Base-by-base conservation (phyloP, 2,797 vertebrate species). In the Lycodopsis pacificus region DNA sequence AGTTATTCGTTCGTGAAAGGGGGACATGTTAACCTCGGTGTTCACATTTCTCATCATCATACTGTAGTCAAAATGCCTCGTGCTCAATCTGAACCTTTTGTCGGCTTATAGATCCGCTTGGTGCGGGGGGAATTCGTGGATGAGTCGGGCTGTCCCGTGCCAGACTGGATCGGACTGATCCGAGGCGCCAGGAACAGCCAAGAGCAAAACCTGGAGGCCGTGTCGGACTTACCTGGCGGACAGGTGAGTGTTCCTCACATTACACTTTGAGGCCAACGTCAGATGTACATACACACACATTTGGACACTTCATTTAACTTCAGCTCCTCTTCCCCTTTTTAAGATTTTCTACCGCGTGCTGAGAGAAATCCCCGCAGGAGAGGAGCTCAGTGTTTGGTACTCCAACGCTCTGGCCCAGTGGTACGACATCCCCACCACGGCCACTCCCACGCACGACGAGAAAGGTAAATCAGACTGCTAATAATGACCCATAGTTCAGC, bases 301-400 rank as follows among this genome's bases (percentile, higher is more conserved):
- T 17, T 27, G 68, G 27, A 75, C 36, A 56, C 7, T 20, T 32
- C 6, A 7, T 3, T 44, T 59, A 58, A 80, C 8, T 59, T 1
- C 7, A 12, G 2, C 15, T 53, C 25, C 19, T 40, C n/a, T 63
- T 22, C 4, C 1, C 2, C 12, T 40, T 20, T 53, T 65, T 13
- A 83, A 99, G 98, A 97, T 99, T 78, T 99, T 97, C 91, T 99
- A 99, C 87, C 94, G 97, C 48, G 96, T 97, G 0, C 85, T 98
- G 73, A 92, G 96, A 91, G 97, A 99, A 38, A 96, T 99, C 80
- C 96, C 97, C 36, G 94, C 96, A 2, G 98, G 98, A 89, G 98
- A 99, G 84, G 98, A 99, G 88, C 94, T 99, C 81, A 96, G 95
- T 7, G 98, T 97, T 49, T 99, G 98, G 98, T 99, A 99, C 88